Evolutionary conservation across 2,113 vertebrate genomes (phyloP).

Genomic region (Menura novaehollandiae): DNA sequence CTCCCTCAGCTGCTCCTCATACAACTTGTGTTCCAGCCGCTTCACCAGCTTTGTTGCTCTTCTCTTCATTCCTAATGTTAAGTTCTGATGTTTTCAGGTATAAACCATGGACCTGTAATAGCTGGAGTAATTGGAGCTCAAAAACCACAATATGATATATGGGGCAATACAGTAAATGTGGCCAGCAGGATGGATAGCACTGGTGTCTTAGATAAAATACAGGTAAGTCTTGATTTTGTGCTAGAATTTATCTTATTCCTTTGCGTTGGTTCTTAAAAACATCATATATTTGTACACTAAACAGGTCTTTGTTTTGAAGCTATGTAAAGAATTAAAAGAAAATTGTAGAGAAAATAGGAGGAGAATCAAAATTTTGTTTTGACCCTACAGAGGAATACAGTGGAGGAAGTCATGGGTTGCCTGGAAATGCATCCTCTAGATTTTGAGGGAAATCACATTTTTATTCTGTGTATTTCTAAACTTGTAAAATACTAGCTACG

Average conservation of each 20-base stretch:
- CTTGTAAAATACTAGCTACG: not conserved
- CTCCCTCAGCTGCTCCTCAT: not conserved
- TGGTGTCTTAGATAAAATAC: conserved; percentile 94
- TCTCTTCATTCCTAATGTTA: not conserved
- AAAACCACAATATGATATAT: conserved; percentile 98
- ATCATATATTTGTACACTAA: not conserved
- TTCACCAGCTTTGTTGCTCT: not conserved
- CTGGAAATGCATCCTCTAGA: not conserved
- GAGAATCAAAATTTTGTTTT: not conserved
- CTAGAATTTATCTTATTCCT: not conserved
- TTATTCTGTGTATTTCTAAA: not conserved
- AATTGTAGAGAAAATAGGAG: not conserved
- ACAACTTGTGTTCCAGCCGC: not conserved
- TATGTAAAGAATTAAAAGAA: not conserved
- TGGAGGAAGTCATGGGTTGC: not conserved
- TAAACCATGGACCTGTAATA: conserved; percentile 96
- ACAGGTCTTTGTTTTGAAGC: not conserved
- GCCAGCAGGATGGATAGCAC: conserved; percentile 98
- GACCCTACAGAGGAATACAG: not conserved
- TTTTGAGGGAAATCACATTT: not conserved
- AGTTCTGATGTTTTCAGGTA: conserved; percentile 74
- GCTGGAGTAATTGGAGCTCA: conserved; percentile 97
- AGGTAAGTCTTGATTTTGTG: conserved; percentile 71
- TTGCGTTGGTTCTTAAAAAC: not conserved
- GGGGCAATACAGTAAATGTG: conserved; percentile 98